Evolutionary conservation across 2,797 vertebrate species (phyloP).

Genomic region (Apodemus agrarius): DNA sequence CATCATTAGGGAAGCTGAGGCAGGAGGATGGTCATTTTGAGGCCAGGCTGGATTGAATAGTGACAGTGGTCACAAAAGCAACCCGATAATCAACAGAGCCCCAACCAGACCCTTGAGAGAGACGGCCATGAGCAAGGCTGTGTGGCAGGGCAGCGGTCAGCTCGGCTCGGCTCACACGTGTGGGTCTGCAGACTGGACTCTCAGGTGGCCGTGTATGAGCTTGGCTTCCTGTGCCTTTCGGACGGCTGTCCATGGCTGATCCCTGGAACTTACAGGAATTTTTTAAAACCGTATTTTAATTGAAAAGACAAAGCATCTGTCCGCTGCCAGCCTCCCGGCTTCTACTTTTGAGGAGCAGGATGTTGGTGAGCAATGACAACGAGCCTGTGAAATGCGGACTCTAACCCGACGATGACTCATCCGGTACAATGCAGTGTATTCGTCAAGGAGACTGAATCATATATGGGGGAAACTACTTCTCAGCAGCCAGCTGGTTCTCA

Average conservation of each 20-base stretch:
- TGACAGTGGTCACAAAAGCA: background rate
- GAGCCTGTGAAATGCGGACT: constrained; percentile 88
- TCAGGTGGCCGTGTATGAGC: background rate
- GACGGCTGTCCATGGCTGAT: constrained; percentile 67
- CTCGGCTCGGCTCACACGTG: background rate
- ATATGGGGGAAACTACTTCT: constrained; percentile 81
- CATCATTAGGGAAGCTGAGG: background rate
- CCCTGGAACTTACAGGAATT: constrained; percentile 75
- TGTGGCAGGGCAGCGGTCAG: background rate
- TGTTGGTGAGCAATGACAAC: constrained; percentile 87
- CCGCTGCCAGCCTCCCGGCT: constrained; percentile 76
- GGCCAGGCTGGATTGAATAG: background rate
- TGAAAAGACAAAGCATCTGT: constrained; percentile 83
- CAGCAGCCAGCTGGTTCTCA: constrained; percentile 83
- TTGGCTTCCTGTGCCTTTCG: constrained; percentile 50
- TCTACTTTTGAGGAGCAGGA: constrained; percentile 84
- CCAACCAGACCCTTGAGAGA: background rate
- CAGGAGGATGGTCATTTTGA: background rate
- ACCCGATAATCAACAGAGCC: background rate
- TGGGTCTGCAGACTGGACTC: background rate
- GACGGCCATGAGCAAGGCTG: constrained; percentile 40
- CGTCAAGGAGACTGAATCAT: constrained; percentile 92
- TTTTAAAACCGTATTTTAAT: constrained; percentile 76
- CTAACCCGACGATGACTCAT: constrained; percentile 91
- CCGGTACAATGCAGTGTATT: constrained; percentile 88